These are phyloP conservation scores for Myopa testacea DNA, from an alignment of 2,888 invertebrate genomes.

Conservation along the genomic window DNA sequence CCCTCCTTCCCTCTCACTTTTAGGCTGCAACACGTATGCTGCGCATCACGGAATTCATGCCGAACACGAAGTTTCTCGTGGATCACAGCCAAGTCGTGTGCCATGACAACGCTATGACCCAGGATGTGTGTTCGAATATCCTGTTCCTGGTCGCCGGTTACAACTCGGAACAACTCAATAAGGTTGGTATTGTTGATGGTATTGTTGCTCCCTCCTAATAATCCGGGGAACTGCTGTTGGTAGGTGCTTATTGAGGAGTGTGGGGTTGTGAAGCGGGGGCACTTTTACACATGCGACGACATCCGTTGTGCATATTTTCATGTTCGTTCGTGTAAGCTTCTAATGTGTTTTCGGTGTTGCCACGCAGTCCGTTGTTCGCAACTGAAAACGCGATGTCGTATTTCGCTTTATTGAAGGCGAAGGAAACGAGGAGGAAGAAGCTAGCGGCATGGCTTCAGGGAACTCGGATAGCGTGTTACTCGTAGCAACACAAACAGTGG, in stretches of 20 bases:
- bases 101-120: constrained; percentile 69
- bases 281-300: neutral
- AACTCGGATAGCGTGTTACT: too few relatives aligned
- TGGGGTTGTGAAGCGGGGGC: too few relatives aligned
- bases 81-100: constrained; percentile 69
- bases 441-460: too few relatives aligned
- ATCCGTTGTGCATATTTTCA: too few relatives aligned
- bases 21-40: constrained; percentile 66
- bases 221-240: neutral
- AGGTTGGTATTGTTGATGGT: constrained; percentile 64
- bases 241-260: too few relatives aligned
- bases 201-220: too few relatives aligned
- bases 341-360: constrained; percentile 9
- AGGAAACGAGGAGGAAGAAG: neutral
- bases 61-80: constrained; percentile 65
- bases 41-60: constrained; percentile 67
- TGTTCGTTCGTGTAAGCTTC: neutral
- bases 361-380: too few relatives aligned
- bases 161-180: constrained; percentile 72
- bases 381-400: neutral
- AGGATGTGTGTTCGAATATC: constrained; percentile 72
- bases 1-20: constrained; percentile 9
- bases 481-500: too few relatives aligned
- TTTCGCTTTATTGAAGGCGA: neutral
- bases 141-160: constrained; percentile 75